Conservation (phyloP, 2,888 invertebrate species). For the Smittia aterrima region DNA sequence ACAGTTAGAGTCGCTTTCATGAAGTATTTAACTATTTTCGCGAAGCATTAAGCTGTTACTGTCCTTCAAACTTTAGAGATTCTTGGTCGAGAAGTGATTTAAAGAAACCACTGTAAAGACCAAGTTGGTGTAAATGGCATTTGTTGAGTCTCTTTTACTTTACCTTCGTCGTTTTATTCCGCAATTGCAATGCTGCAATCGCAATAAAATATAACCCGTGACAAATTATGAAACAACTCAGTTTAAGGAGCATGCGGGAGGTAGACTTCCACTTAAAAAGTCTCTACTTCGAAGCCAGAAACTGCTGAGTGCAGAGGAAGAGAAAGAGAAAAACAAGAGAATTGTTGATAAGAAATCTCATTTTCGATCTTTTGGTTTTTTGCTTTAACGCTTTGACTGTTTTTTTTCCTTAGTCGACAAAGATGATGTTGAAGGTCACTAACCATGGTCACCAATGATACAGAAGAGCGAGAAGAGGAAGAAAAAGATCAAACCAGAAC, state of each 20-base stretch:
- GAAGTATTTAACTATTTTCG: too few relatives aligned
- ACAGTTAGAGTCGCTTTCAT: too few relatives aligned
- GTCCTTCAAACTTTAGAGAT: too few relatives aligned
- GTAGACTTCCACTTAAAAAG: slow-evolving; percentile 9
- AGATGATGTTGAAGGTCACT: slow-evolving; percentile 20
- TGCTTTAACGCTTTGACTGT: not conserved
- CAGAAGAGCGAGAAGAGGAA: not conserved
- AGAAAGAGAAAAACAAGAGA: not conserved
- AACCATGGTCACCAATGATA: slow-evolving; percentile 16
- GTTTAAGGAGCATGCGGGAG: slow-evolving; percentile 1
- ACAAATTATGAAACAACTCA: slow-evolving; percentile 22
- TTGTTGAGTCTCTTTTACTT: too few relatives aligned
- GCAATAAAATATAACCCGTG: not conserved
- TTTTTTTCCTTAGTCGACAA: not conserved
- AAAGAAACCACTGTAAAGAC: too few relatives aligned
- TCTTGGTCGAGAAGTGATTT: too few relatives aligned
- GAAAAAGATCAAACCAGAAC: not conserved
- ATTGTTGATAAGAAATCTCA: slow-evolving; percentile 28
- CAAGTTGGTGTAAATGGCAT: too few relatives aligned
- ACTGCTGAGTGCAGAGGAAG: not conserved
- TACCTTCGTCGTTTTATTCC: too few relatives aligned
- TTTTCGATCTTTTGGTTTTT: not conserved
- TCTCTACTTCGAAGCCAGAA: slow-evolving; percentile 7
- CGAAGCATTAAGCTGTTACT: too few relatives aligned
- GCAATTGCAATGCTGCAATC: not conserved